Evolutionary conservation across 1,140 invertebrate genomes (phyloP), one percentile per base, ranked within the genome.

Genomic region (Hormaphis cornu): DNA sequence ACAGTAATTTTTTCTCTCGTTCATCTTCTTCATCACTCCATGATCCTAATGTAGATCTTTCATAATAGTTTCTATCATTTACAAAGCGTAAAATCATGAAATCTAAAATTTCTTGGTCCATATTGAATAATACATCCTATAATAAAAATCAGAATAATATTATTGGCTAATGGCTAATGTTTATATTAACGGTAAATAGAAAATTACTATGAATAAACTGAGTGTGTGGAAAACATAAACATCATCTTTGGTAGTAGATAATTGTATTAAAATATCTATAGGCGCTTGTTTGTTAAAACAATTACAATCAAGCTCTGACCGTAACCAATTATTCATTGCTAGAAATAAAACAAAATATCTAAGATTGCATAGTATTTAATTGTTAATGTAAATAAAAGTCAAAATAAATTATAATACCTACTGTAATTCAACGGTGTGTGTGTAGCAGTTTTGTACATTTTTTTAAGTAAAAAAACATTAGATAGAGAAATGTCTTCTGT

Each of bases 11-110:
- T 63, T 63, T 63, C 46, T 63, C 58, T 46, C 58, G 44, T 63
- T 63, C 58, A 18, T 63, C 58, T 46, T 63, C 58, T 63, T 63
- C 58, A 5, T 63, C 58, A 44, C 58, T 63, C 58, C 58, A 63
- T 22, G 58, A 14, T 30, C 37, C 58, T 28, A 30, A 63, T 18
- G 24, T 30, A 63, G 10, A 44, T 46, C 40, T 33, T 63, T 63
- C 58, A 46, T 63, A 63, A 46, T 63, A 63, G 16, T 46, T 30
- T 63, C 58, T 46, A 22, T 63, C 46, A 46, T 63, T 63, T 8
- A 63, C 26, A 63, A 28, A 63, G 5, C 18, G 58, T 63, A 63
- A 63, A 14, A 63, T 30, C 20, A 63, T 63, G 8, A 46, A 46
- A 7, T 63, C 58, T 28, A 63, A 63, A 30, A 44, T 20, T 5